Evolutionary conservation across 1,140 invertebrate species (phyloP).

Genomic region (Spodoptera litura): DNA sequence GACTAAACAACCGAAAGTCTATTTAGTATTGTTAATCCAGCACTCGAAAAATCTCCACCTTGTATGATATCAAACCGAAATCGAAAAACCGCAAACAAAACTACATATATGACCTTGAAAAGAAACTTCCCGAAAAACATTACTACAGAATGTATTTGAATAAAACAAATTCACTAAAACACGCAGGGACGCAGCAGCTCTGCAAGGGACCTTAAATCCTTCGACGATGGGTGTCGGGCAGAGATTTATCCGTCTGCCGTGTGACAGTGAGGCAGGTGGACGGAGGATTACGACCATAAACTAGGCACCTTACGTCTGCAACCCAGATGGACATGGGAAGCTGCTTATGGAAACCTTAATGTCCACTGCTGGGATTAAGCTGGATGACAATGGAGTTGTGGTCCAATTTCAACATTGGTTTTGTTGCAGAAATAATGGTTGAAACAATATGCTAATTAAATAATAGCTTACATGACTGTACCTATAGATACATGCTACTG

Average conservation of each 20-base stretch:
- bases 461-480: too few species aligned
- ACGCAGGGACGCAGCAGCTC: not conserved
- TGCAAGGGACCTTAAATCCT: slow-evolving; percentile 33
- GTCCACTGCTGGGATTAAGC: not conserved
- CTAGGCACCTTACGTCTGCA: slow-evolving; percentile 14
- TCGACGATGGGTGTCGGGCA: slow-evolving; percentile 23
- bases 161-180: slow-evolving; percentile 7
- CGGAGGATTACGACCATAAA: slow-evolving; percentile 39
- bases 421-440: too few species aligned
- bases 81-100: too few species aligned
- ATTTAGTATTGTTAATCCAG: too few species aligned
- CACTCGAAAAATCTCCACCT: too few species aligned
- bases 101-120: too few species aligned
- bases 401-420: not conserved
- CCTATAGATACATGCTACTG: too few species aligned
- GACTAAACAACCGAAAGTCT: too few species aligned
- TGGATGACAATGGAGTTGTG: not conserved
- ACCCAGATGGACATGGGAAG: not conserved
- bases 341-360: slow-evolving; percentile 1
- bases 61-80: too few species aligned
- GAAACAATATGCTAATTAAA: too few species aligned
- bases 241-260: slow-evolving; percentile 48
- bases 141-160: not conserved
- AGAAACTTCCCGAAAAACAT: too few species aligned
- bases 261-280: slow-evolving; percentile 47